phyloP scores from a whole-genome alignment of 2,888 invertebrate species.

The Netelia melanura region DNA sequence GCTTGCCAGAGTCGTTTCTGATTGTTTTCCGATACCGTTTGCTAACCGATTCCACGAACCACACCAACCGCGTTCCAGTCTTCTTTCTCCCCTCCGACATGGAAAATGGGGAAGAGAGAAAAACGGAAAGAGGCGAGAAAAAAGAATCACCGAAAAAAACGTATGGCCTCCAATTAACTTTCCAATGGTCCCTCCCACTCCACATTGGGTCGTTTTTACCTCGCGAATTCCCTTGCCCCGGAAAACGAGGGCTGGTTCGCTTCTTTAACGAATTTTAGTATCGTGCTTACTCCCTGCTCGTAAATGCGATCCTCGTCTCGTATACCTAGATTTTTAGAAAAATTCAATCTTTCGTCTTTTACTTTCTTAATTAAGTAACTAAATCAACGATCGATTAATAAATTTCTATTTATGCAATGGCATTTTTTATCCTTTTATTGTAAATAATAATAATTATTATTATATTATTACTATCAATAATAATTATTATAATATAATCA shows the following conservation, averaged over 20 bases:
- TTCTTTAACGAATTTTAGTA: conserved; percentile 30
- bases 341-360: background rate
- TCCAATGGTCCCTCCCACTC: conserved; percentile 34
- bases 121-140: conserved; percentile 20
- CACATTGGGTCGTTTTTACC: too few relatives aligned
- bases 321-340: background rate
- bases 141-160: background rate
- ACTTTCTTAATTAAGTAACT: too few relatives aligned
- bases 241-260: background rate
- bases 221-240: background rate
- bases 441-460: too few relatives aligned
- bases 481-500: too few relatives aligned
- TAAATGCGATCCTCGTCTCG: background rate
- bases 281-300: background rate
- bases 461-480: too few relatives aligned
- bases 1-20: conserved; percentile 55
- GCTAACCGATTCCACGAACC: conserved; percentile 47
- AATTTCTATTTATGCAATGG: too few relatives aligned
- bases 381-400: too few relatives aligned
- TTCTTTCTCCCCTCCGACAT: conserved; percentile 5
- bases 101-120: conserved; percentile 17
- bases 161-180: conserved; percentile 49
- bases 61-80: conserved; percentile 15
- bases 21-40: conserved; percentile 62
- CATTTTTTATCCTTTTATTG: too few relatives aligned